Evolutionary conservation across 2,113 vertebrate species (phyloP).

Genomic region (Chelonoidis abingdonii): DNA sequence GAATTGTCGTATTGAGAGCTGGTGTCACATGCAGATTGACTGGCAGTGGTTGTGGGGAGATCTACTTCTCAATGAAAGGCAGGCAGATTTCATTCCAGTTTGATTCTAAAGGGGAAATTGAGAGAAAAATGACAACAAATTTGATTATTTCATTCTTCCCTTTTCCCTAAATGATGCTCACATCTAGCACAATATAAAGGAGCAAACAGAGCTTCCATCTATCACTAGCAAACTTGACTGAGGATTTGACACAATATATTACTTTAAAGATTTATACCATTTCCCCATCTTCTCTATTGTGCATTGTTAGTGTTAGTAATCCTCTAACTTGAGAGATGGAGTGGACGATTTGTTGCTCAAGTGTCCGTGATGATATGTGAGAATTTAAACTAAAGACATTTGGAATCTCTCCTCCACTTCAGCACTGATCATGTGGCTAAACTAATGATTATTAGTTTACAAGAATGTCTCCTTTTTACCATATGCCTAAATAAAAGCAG

Average conservation of each 20-base stretch:
- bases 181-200: constrained; percentile 14
- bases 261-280: constrained; percentile 62
- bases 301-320: constrained; percentile 71
- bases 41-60: neutral
- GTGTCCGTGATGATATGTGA: constrained; percentile 65
- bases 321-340: constrained; percentile 59
- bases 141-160: constrained; percentile 53
- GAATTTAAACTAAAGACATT: constrained; percentile 67
- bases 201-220: constrained; percentile 26
- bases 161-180: constrained; percentile 39
- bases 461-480: constrained; percentile 41
- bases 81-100: constrained; percentile 33
- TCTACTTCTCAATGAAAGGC: constrained; percentile 12
- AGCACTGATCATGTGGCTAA: constrained; percentile 40
- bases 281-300: constrained; percentile 39
- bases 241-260: constrained; percentile 10
- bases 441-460: constrained; percentile 47
- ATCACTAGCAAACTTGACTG: constrained; percentile 30
- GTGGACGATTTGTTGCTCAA: constrained; percentile 74
- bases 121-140: constrained; percentile 39
- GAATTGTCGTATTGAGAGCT: neutral
- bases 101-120: constrained; percentile 25
- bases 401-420: constrained; percentile 40
- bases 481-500: constrained; percentile 38
- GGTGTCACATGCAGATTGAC: constrained; percentile 35